Conservation (phyloP, 2,888 invertebrate species). For the Cosmopolites sordidus region DNA sequence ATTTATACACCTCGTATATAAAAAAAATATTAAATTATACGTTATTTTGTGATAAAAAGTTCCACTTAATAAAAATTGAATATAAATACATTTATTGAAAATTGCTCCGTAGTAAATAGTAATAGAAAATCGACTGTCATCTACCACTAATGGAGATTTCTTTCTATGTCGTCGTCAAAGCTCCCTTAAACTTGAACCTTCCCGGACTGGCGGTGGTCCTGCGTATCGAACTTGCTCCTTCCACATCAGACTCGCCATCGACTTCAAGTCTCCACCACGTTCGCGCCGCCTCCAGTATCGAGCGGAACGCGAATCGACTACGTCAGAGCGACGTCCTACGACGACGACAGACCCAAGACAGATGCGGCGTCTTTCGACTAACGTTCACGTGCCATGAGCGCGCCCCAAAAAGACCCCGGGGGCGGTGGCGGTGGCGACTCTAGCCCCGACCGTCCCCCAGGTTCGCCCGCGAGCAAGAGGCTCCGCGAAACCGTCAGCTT, state of each 20-base stretch:
- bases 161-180: too few species aligned
- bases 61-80: too few species aligned
- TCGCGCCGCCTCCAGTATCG: constrained; percentile 41
- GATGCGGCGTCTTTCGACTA: constrained; percentile 23
- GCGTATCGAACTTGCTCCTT: constrained; percentile 31
- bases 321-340: neutral
- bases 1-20: too few species aligned
- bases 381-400: constrained; percentile 32
- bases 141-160: too few species aligned
- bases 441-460: constrained; percentile 33
- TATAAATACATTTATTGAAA: too few species aligned
- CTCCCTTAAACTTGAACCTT: too few species aligned
- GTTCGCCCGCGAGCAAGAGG: constrained; percentile 48
- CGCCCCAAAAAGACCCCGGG: constrained; percentile 32
- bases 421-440: constrained; percentile 29
- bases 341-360: constrained; percentile 19
- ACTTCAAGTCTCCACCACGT: constrained; percentile 33
- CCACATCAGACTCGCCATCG: constrained; percentile 29
- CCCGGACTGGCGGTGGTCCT: constrained; percentile 12
- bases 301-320: constrained; percentile 40
- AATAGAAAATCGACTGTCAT: too few species aligned
- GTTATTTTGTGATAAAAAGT: too few species aligned
- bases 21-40: too few species aligned
- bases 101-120: too few species aligned
- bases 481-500: constrained; percentile 72